phyloP scores from a whole-genome alignment of 2,113 vertebrate species.

The Odobenus rosmarus region DNA sequence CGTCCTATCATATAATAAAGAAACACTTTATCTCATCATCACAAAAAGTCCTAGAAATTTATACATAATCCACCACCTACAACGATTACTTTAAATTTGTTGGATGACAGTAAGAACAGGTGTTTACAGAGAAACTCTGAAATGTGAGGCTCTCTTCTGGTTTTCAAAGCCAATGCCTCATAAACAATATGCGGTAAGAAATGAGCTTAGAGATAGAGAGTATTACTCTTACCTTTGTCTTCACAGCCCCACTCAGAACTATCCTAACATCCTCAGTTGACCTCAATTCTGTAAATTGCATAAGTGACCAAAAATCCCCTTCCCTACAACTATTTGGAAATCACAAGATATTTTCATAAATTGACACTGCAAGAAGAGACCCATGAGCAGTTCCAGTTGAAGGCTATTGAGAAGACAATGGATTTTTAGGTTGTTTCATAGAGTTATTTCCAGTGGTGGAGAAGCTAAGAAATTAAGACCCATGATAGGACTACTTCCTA shows the following conservation, averaged over 20 bases:
- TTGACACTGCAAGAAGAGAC: neutral
- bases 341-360: conserved; percentile 67
- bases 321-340: conserved; percentile 61
- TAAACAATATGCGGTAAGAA: neutral
- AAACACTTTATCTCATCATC: neutral
- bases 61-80: neutral
- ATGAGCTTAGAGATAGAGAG: conserved; percentile 69
- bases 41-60: neutral
- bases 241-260: neutral
- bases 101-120: neutral
- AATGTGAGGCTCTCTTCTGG: neutral
- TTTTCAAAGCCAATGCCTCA: conserved; percentile 38
- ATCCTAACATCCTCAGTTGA: conserved; percentile 63
- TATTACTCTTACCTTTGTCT: conserved; percentile 54
- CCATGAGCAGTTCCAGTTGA: neutral
- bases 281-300: conserved; percentile 81
- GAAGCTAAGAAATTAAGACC: neutral
- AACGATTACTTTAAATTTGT: neutral
- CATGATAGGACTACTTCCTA: neutral
- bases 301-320: conserved; percentile 82
- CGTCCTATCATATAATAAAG: neutral
- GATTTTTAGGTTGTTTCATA: neutral
- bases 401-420: neutral
- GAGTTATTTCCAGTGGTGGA: neutral
- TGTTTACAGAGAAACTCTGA: conserved; percentile 2